phyloP scores from a whole-genome alignment of 2,113 vertebrate genomes.

The Zapornia atra region DNA sequence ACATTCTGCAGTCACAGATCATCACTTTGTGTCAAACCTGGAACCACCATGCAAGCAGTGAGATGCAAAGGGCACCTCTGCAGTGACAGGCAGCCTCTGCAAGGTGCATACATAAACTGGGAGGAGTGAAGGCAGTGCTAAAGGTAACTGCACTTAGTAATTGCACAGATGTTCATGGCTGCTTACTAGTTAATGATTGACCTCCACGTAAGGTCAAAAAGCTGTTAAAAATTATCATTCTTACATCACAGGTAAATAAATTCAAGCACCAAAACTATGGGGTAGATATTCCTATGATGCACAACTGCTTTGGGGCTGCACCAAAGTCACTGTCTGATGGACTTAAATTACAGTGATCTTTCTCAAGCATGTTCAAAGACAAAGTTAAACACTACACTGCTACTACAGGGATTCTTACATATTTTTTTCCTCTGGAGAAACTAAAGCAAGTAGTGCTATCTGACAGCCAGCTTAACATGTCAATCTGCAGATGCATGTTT shows the following conservation, averaged over 20 bases:
- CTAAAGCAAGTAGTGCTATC: neutral
- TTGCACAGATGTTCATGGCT: neutral
- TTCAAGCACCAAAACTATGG: neutral
- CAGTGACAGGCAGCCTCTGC: neutral
- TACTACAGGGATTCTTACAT: neutral
- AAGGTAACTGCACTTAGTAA: neutral
- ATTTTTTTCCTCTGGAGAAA: neutral
- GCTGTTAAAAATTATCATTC: neutral
- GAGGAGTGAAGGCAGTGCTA: neutral
- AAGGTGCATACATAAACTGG: neutral
- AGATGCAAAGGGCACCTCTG: neutral
- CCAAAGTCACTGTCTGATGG: neutral
- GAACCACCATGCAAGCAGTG: neutral
- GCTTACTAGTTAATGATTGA: constrained; percentile 7
- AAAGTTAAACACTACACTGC: neutral
- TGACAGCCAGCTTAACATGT: neutral
- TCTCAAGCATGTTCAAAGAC: neutral
- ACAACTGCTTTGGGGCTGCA: neutral
- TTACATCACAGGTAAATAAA: neutral
- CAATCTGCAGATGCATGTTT: neutral
- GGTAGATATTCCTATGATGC: neutral
- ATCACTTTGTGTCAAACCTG: neutral
- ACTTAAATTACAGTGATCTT: neutral
- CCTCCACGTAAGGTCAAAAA: neutral
- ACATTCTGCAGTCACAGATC: fast-evolving